phyloP scores from a whole-genome alignment of 2,797 vertebrate genomes.

The Harpagifer antarcticus region DNA sequence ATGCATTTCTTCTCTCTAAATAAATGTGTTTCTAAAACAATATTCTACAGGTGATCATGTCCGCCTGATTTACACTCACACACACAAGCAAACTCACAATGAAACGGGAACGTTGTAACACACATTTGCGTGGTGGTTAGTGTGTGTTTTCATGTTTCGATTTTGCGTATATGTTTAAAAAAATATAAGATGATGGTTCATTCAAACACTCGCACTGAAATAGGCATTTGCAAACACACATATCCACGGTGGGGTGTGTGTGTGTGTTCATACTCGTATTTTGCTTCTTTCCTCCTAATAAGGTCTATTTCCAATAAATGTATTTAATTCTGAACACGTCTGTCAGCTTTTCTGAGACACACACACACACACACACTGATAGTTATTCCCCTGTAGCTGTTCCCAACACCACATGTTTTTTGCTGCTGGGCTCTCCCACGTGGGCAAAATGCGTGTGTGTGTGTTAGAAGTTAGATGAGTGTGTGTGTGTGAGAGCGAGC shows the following conservation, averaged over 20 bases:
- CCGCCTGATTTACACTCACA: too few species aligned
- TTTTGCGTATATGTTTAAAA: too few species aligned
- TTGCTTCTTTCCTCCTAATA: constrained; percentile 15
- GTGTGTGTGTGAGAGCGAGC: constrained; percentile 17
- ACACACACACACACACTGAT: not conserved
- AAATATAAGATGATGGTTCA: too few species aligned
- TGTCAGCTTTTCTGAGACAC: constrained; percentile 13
- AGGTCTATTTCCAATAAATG: constrained; percentile 19
- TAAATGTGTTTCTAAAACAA: too few species aligned
- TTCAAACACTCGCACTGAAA: too few species aligned
- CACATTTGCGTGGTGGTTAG: too few species aligned
- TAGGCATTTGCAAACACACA: constrained; percentile 6
- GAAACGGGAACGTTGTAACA: too few species aligned
- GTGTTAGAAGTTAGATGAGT: constrained; percentile 30
- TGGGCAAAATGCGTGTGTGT: constrained; percentile 50
- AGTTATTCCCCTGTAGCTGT: constrained; percentile 56
- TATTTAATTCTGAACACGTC: constrained; percentile 9
- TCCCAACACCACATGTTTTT: constrained; percentile 67
- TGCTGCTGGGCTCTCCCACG: constrained; percentile 72
- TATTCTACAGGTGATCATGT: too few species aligned
- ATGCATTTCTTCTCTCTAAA: too few species aligned
- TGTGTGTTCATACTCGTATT: not conserved
- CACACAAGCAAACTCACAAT: too few species aligned
- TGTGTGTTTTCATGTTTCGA: too few species aligned
- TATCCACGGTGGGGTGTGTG: constrained; percentile 1